These are phyloP conservation scores for Oryzias woworae DNA, from an alignment of 2,113 vertebrate genomes.

Conservation along the genomic window DNA sequence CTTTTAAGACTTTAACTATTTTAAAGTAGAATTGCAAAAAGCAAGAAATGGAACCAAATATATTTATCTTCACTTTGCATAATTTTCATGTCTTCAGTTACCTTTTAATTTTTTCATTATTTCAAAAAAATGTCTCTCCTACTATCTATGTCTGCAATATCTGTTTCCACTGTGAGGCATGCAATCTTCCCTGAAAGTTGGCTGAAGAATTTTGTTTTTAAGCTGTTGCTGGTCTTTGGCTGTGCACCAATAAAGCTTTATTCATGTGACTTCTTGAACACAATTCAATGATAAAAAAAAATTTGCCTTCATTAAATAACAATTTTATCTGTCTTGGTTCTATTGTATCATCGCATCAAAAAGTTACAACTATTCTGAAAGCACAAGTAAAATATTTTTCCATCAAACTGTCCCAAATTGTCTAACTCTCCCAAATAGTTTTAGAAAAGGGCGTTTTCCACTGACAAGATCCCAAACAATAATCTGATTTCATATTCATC, in stretches of 20 bases:
- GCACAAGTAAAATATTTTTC: not conserved
- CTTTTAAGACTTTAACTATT: not conserved
- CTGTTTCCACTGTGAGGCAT: too few relatives aligned
- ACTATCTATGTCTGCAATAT: too few relatives aligned
- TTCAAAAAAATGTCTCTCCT: too few relatives aligned
- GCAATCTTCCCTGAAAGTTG: slow-evolving; percentile 1
- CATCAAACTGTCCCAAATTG: not conserved
- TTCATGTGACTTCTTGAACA: slow-evolving; percentile 4
- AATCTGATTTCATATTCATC: not conserved
- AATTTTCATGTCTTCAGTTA: too few relatives aligned
- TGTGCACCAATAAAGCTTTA: slow-evolving; percentile 4
- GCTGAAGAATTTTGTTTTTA: slow-evolving; percentile 28
- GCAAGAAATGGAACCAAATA: slow-evolving; percentile 19
- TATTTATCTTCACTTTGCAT: too few relatives aligned
- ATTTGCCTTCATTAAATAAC: too few relatives aligned
- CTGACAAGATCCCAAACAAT: not conserved
- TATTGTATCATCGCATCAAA: not conserved
- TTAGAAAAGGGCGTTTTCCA: too few relatives aligned
- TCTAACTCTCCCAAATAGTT: not conserved
- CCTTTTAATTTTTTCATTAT: too few relatives aligned
- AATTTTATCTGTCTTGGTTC: not conserved
- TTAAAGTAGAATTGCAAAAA: slow-evolving; percentile 7
- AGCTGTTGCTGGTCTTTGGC: slow-evolving; percentile 23
- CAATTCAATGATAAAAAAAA: slow-evolving; percentile 7
- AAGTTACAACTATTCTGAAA: not conserved